These are phyloP conservation scores for Macrocentrus cingulum DNA, from an alignment of 1,140 invertebrate species.

Conservation along the genomic window DNA sequence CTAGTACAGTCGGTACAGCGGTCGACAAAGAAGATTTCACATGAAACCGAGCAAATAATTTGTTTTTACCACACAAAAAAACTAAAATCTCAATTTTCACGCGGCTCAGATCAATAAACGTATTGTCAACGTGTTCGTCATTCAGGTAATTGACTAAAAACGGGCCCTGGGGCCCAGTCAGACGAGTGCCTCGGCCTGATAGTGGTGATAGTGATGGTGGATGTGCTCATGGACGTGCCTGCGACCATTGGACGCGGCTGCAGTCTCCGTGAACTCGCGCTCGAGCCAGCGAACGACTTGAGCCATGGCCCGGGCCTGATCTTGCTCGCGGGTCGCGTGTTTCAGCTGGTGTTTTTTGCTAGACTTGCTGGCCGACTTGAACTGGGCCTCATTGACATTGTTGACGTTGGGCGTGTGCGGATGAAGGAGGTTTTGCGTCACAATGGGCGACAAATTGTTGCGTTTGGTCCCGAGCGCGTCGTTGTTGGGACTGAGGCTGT, in stretches of 20 bases:
- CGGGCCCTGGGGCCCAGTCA: slow-evolving; percentile 37
- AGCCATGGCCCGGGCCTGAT: slow-evolving; percentile 72
- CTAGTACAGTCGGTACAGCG: no score
- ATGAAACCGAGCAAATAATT: no score
- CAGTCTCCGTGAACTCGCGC: slow-evolving; percentile 58
- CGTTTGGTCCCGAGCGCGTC: no score
- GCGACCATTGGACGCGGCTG: slow-evolving; percentile 40
- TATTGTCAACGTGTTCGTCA: no score
- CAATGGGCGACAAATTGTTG: slow-evolving; percentile 35
- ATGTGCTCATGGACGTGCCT: slow-evolving; percentile 78
- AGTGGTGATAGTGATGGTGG: slow-evolving; percentile 84
- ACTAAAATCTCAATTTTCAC: no score
- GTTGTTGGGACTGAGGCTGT: no score
- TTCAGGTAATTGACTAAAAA: slow-evolving; percentile 18
- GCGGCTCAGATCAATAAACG: no score
- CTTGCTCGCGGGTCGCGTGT: slow-evolving; percentile 68
- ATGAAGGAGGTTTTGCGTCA: slow-evolving; percentile 36
- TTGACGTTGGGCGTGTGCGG: slow-evolving; percentile 31
- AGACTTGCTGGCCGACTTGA: slow-evolving; percentile 38
- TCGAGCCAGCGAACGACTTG: slow-evolving; percentile 65
- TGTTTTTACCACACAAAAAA: no score
- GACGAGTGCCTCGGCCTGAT: slow-evolving; percentile 56
- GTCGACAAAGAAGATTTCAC: no score
- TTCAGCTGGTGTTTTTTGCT: slow-evolving; percentile 65
- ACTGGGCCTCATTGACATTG: slow-evolving; percentile 41